Base-by-base conservation (phyloP, 2,797 vertebrate genomes). In the Alcedo quadribrachys region DNA sequence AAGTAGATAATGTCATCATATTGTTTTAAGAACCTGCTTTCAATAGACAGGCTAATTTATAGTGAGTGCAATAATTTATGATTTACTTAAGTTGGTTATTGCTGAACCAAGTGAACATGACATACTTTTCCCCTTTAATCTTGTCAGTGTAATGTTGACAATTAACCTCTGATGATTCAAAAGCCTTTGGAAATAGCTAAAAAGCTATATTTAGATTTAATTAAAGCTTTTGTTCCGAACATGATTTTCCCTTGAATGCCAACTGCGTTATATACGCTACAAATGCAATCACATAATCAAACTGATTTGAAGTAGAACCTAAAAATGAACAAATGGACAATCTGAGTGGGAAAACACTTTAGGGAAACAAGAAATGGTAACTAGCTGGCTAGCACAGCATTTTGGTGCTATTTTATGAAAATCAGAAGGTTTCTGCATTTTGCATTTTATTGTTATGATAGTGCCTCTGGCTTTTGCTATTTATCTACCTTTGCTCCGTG, bases 171-270 rank as follows among this genome's bases (percentile, higher is more conserved):
- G 75, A 82, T 70, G 66, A 89, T 90, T 92, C 81, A 87, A 93
- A 93, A 89, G 43, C 45, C 35, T 80, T 95, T 93, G 82, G 58
- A 87, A 93, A 61, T 67, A 13, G 71, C 50, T 89, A 25, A 54
- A 43, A 67, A 50, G 60, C 61, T 90, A 67, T 82, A 73, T 87
- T 93, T 85, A 85, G 69, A 60, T 66, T 62, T 88, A 88, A 91
- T 88, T 94, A 92, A 88, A 90, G 45, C 48, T 90, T 92, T 76
- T 90, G 61, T 95, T 90, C 81, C 66, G 68, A 94, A 65, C n/a
- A 43, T 58, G 54, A 71, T 85, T 93, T 93, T 87, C 40, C 30
- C 8, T 89, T 90, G 71, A 92, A 85, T 81, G 32, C 27, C 69
- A 85, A 19, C 54, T 81, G n/a, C 66, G 51, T 93, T 87, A 37